Evolutionary conservation across 2,113 vertebrate species (phyloP).

Genomic region (Physeter macrocephalus): DNA sequence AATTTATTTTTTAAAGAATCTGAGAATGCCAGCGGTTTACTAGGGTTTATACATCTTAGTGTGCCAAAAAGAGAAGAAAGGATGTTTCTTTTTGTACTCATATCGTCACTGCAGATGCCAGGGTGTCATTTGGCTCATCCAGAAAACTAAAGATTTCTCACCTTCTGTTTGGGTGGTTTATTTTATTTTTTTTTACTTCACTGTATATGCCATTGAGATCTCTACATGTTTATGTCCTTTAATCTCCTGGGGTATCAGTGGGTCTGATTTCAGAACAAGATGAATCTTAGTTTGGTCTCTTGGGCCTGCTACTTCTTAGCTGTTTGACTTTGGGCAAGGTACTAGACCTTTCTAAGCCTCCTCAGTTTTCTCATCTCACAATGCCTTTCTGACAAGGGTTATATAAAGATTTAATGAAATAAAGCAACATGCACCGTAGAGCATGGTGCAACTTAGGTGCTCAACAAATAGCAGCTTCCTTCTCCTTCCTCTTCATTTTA

Average conservation of each 20-base stretch:
- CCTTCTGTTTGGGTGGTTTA: background rate
- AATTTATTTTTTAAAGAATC: background rate
- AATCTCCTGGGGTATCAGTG: background rate
- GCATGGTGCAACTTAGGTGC: background rate
- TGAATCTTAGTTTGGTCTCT: background rate
- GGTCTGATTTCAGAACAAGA: slow-evolving; percentile 3
- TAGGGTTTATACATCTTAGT: background rate
- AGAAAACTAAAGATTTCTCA: background rate
- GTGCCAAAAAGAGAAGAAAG: background rate
- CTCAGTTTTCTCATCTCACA: background rate
- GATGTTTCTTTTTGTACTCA: background rate
- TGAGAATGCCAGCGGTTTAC: background rate
- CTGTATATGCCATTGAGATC: background rate
- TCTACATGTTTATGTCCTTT: background rate
- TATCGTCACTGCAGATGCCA: background rate
- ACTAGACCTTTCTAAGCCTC: background rate
- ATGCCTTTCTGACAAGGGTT: background rate
- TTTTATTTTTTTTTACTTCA: background rate
- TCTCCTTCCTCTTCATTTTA: background rate
- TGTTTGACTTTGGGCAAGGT: background rate
- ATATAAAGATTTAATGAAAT: slow-evolving; percentile 4
- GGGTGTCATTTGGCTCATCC: background rate
- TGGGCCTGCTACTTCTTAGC: background rate
- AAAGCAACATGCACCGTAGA: background rate
- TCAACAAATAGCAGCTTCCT: background rate